phyloP scores from a whole-genome alignment of 2,888 invertebrate genomes.

The Cistogaster globosa region DNA sequence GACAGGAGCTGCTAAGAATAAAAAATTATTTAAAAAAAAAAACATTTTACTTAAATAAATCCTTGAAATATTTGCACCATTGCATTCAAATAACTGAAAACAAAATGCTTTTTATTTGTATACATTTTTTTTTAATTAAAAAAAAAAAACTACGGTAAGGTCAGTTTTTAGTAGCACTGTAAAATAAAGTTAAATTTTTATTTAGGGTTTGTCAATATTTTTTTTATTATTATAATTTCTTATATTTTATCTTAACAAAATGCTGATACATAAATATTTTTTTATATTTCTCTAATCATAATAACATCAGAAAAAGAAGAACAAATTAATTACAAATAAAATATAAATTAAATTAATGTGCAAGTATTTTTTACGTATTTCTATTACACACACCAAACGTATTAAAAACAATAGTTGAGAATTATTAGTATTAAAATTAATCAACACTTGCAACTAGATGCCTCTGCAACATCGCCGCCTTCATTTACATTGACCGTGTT shows the following conservation, averaged over 20 bases:
- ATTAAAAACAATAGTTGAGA: background rate
- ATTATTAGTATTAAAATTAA: conserved; percentile 19
- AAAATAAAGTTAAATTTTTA: background rate
- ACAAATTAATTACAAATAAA: conserved; percentile 3
- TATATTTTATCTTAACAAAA: conserved; percentile 56
- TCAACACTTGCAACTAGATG: conserved; percentile 77
- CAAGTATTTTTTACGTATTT: conserved; percentile 44
- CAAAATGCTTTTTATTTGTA: conserved; percentile 18
- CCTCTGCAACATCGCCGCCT: conserved; percentile 58
- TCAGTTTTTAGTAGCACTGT: background rate
- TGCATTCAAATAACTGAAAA: conserved; percentile 32
- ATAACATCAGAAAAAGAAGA: conserved; percentile 5
- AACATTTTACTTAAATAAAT: conserved; percentile 52
- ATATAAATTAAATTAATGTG: background rate
- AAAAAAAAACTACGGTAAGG: conserved; percentile 16
- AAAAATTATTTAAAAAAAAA: conserved; percentile 16
- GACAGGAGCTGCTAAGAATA: conserved; percentile 28
- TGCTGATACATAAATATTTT: conserved; percentile 54
- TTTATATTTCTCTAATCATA: conserved; percentile 44
- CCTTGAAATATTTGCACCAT: conserved; percentile 44
- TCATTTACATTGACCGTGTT: conserved; percentile 74
- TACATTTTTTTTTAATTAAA: background rate
- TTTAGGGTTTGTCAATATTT: conserved; percentile 39
- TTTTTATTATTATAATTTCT: conserved; percentile 54
- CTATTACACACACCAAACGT: conserved; percentile 26